These are phyloP conservation scores for Aegotheles bennettii DNA, from an alignment of 2,113 vertebrate genomes.

Conservation along the genomic window DNA sequence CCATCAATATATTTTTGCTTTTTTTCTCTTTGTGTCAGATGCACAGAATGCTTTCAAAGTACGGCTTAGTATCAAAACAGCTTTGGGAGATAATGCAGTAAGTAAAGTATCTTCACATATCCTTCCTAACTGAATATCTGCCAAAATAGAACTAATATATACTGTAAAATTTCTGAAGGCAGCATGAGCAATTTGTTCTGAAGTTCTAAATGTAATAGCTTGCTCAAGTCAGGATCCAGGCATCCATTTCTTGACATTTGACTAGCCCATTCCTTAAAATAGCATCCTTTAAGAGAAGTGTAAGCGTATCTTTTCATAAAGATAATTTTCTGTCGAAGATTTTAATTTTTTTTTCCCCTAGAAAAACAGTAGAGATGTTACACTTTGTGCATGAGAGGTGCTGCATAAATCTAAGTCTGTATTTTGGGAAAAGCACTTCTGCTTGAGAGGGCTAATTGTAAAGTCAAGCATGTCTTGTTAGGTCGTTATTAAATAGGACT, in stretches of 20 bases:
- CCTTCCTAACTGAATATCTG: not conserved
- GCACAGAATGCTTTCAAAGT: conserved; percentile 84
- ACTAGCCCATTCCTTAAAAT: not conserved
- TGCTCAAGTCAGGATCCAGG: not conserved
- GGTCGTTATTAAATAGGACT: not conserved
- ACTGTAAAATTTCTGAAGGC: not conserved
- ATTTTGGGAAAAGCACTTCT: not conserved
- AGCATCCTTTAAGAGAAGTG: not conserved
- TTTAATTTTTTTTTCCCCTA: not conserved
- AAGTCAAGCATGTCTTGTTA: not conserved
- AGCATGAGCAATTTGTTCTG: not conserved
- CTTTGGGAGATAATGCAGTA: conserved; percentile 88
- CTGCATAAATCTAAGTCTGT: not conserved
- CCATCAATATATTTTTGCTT: not conserved
- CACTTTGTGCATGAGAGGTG: not conserved
- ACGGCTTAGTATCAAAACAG: conserved; percentile 87
- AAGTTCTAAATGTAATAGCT: not conserved
- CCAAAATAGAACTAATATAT: not conserved
- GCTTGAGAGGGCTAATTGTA: not conserved
- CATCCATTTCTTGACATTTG: not conserved
- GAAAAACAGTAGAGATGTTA: not conserved
- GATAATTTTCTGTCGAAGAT: not conserved
- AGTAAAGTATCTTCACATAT: conserved; percentile 54
- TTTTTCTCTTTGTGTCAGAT: conserved; percentile 70
- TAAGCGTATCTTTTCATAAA: not conserved